Conservation (phyloP, 92 coral and sea anemone species). For the Actinostola sp. region DNA sequence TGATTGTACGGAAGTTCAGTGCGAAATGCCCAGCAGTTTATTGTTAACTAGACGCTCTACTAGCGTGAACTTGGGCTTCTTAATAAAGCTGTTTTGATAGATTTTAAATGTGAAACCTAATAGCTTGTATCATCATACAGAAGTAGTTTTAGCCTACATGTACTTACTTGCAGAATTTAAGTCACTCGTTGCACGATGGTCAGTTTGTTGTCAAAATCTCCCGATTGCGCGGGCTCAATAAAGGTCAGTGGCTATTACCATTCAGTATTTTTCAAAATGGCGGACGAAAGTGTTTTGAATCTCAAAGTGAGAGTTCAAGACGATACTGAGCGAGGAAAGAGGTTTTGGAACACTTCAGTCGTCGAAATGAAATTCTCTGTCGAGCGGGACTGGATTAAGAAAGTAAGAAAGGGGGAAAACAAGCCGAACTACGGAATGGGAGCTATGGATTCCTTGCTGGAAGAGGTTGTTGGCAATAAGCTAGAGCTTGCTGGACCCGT, state of each 20-base stretch:
- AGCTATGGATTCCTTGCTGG: slow-evolving; percentile 30
- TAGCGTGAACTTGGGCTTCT: no score
- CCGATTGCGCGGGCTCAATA: slow-evolving; percentile 24
- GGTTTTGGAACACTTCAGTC: slow-evolving; percentile 44
- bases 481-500: slow-evolving; percentile 52
- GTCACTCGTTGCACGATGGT: no score
- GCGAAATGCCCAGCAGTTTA: no score
- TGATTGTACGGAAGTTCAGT: no score
- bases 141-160: no score
- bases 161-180: no score
- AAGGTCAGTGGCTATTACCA: slow-evolving; percentile 16
- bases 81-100: no score
- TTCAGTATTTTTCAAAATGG: slow-evolving; percentile 1
- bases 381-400: slow-evolving; percentile 32
- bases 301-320: slow-evolving; percentile 27
- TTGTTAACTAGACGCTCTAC: no score
- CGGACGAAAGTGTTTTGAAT: slow-evolving; percentile 6
- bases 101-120: no score
- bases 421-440: slow-evolving; percentile 57
- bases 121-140: no score
- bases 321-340: slow-evolving; percentile 27
- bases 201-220: slow-evolving; percentile 32
- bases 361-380: slow-evolving; percentile 38
- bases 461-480: slow-evolving; percentile 44
- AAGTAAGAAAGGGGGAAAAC: slow-evolving; percentile 10